Evolutionary conservation across 2,797 vertebrate genomes (phyloP), one percentile per base, ranked within the genome.

Genomic region (Gallinago nigripennis): DNA sequence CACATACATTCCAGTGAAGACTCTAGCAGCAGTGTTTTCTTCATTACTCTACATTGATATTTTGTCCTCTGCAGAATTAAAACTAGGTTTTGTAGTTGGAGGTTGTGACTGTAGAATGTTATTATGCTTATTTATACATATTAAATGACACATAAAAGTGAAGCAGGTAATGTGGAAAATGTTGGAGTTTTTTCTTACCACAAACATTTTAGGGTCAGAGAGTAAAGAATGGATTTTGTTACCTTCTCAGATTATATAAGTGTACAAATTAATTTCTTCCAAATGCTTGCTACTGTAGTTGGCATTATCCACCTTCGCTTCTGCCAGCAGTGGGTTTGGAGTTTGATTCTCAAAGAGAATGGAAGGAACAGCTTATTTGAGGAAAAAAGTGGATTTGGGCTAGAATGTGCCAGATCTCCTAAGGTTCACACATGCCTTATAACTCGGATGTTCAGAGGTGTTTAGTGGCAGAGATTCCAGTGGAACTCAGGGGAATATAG

Each of bases 251-350:
- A n/a, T 88, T 95, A 78, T 90, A 2, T 85, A 90, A 92, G 75
- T 81, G 86, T 85, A 77, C 41, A 53, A 82, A 93, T 96, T 82
- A 94, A 93, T 86, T 73, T 91, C 82, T 96, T 95, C 95, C 95
- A 94, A 96, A 93, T 93, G 68, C 77, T 95, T 85, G 94, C 96
- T 96, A 79, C 92, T 92, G 94, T 85, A 86, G 70, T 82, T 93
- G 89, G 84, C 93, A 65, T 89, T 78, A 51, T 78, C 90, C 79
- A 56, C 61, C 53, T 66, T 61, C 33, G 11, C 20, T 82, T 86
- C 61, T 95, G 84, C 86, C 92, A 95, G 88, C 41, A 82, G 45
- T 90, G 65, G 57, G 46, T 84, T 96, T 92, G 64, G 51, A 72
- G 66, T 80, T 92, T 73, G 79, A 50, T 60, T 93, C 80, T 48